Conservation (phyloP, 2,888 invertebrate genomes). For the Alcis repandata region DNA sequence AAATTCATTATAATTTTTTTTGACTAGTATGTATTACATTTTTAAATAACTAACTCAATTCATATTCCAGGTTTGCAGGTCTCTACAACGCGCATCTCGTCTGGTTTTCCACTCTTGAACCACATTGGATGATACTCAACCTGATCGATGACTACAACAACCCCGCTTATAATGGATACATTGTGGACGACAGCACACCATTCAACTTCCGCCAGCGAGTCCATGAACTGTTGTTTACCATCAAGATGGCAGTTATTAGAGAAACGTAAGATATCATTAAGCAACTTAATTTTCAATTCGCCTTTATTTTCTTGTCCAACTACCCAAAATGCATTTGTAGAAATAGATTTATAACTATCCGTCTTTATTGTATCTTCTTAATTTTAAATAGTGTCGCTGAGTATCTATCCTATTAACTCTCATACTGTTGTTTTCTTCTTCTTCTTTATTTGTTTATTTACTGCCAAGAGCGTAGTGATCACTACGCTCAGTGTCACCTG, state of each 20-base stretch:
- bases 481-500: too few species aligned
- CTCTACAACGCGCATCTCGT: conserved; percentile 53
- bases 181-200: conserved; percentile 4
- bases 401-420: too few species aligned
- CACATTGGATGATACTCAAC: conserved; percentile 41
- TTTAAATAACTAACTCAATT: background rate
- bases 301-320: background rate
- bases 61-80: conserved; percentile 47
- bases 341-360: too few species aligned
- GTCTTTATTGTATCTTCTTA: too few species aligned
- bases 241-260: conserved; percentile 16
- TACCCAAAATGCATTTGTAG: too few species aligned
- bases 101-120: conserved; percentile 48
- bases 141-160: conserved; percentile 47
- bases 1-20: too few species aligned
- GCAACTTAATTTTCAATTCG: background rate
- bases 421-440: too few species aligned
- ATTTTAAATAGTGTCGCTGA: too few species aligned
- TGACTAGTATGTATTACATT: background rate
- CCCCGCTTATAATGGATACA: conserved; percentile 41
- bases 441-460: too few species aligned
- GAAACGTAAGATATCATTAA: conserved; percentile 16
- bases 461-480: too few species aligned
- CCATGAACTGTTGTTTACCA: conserved; percentile 9
- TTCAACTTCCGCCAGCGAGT: conserved; percentile 6